These are phyloP conservation scores for Ariopsis seemanni DNA, from an alignment of 2,113 vertebrate species.

Conservation along the genomic window DNA sequence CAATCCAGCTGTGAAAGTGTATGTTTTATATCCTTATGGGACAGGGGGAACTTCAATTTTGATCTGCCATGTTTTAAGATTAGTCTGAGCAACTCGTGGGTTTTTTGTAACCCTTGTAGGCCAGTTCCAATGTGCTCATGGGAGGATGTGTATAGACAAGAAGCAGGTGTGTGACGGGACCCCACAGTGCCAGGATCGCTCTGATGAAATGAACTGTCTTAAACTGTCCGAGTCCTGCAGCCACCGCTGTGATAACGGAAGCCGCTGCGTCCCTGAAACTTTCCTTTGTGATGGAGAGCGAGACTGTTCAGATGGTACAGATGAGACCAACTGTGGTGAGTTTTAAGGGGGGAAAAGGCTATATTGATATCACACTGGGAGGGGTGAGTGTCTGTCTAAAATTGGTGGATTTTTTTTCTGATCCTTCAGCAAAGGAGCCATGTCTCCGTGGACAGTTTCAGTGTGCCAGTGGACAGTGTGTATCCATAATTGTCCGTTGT, in stretches of 20 bases:
- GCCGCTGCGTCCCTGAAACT: constrained; percentile 77
- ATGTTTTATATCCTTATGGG: too few species aligned
- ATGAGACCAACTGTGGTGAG: constrained; percentile 78
- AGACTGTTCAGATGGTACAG: constrained; percentile 79
- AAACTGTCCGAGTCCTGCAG: constrained; percentile 66
- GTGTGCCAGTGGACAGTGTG: constrained; percentile 81
- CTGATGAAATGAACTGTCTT: constrained; percentile 65
- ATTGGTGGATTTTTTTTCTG: not conserved
- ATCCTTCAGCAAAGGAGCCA: constrained; percentile 60
- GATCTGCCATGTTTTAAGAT: not conserved
- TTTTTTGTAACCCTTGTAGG: not conserved
- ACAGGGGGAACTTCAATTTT: too few species aligned
- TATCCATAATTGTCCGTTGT: constrained; percentile 76
- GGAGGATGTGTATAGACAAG: constrained; percentile 49
- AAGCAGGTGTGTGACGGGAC: constrained; percentile 54
- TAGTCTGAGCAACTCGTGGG: not conserved
- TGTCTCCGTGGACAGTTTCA: constrained; percentile 69
- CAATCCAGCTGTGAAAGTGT: too few species aligned
- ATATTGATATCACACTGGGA: not conserved
- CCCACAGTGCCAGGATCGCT: constrained; percentile 56
- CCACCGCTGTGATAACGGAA: constrained; percentile 74
- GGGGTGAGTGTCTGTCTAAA: not conserved
- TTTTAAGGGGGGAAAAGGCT: not conserved
- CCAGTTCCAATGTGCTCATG: constrained; percentile 52
- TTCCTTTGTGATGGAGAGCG: constrained; percentile 82